phyloP scores from a whole-genome alignment of 2,888 invertebrate species.

The Synanthedon formicaeformis region DNA sequence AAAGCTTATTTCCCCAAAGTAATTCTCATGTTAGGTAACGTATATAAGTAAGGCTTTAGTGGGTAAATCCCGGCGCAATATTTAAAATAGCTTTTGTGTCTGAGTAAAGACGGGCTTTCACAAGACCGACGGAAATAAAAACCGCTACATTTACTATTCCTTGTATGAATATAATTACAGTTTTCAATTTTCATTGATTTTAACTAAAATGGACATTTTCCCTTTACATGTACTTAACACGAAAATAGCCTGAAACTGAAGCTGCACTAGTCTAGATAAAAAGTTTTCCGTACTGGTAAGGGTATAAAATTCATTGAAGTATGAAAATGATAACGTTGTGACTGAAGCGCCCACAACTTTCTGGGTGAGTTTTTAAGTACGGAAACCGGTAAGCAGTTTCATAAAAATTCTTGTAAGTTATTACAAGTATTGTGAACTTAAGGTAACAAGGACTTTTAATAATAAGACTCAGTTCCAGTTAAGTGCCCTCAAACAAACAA shows the following conservation, averaged over 20 bases:
- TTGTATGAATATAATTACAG: conserved; percentile 2
- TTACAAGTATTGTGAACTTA: no score
- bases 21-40: conserved; percentile 33
- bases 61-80: conserved; percentile 54
- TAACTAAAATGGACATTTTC: neutral
- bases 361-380: neutral
- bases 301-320: neutral
- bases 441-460: no score
- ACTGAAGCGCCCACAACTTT: neutral
- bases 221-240: neutral
- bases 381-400: neutral
- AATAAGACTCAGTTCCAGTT: no score
- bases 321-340: neutral
- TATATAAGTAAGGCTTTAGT: conserved; percentile 43
- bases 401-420: no score
- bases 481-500: no score
- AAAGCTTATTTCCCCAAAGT: conserved; percentile 18
- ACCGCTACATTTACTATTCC: conserved; percentile 41
- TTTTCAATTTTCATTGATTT: neutral
- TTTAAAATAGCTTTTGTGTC: conserved; percentile 59
- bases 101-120: conserved; percentile 44
- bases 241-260: neutral
- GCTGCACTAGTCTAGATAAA: neutral
- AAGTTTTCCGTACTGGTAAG: neutral
- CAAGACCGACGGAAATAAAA: conserved; percentile 44